phyloP scores from a whole-genome alignment of 2,888 invertebrate species.

The Amphipyra tragopoginis region DNA sequence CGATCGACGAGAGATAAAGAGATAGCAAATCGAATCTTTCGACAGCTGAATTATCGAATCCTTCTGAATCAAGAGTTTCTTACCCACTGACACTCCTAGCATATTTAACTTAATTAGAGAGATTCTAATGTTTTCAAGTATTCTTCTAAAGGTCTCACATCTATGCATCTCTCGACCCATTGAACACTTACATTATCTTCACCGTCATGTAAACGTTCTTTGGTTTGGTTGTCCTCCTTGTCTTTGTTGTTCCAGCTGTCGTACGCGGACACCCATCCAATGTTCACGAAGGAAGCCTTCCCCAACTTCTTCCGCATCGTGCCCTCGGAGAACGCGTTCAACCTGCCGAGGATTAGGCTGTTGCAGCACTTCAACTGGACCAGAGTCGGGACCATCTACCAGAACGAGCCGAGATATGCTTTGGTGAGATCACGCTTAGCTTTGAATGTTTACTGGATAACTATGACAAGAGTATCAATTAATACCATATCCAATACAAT shows the following conservation, averaged over 20 bases:
- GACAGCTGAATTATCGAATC: no score
- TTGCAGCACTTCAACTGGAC: slow-evolving; percentile 99
- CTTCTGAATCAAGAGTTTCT: no score
- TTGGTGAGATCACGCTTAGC: slow-evolving; percentile 89
- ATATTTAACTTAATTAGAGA: no score
- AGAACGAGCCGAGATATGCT: slow-evolving; percentile 98
- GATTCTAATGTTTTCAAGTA: no score
- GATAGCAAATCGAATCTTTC: no score
- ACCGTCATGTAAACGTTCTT: slow-evolving; percentile 1
- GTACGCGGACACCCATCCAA: slow-evolving; percentile 99
- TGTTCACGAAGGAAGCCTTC: slow-evolving; percentile 97
- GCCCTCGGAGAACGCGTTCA: slow-evolving; percentile 98
- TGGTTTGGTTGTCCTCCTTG: slow-evolving; percentile 44
- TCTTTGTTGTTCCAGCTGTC: slow-evolving; percentile 92
- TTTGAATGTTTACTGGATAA: background rate
- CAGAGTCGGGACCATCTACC: slow-evolving; percentile 98
- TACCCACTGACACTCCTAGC: no score
- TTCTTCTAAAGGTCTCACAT: no score
- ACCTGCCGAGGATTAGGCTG: slow-evolving; percentile 96
- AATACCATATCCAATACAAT: no score
- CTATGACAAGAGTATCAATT: no score
- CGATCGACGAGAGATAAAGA: no score
- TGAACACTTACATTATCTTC: background rate
- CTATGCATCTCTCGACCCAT: no score
- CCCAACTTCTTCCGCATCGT: slow-evolving; percentile 99